Evolutionary conservation across 2,113 vertebrate genomes (phyloP), one percentile per base, ranked within the genome.

Genomic region (Ursus arctos): DNA sequence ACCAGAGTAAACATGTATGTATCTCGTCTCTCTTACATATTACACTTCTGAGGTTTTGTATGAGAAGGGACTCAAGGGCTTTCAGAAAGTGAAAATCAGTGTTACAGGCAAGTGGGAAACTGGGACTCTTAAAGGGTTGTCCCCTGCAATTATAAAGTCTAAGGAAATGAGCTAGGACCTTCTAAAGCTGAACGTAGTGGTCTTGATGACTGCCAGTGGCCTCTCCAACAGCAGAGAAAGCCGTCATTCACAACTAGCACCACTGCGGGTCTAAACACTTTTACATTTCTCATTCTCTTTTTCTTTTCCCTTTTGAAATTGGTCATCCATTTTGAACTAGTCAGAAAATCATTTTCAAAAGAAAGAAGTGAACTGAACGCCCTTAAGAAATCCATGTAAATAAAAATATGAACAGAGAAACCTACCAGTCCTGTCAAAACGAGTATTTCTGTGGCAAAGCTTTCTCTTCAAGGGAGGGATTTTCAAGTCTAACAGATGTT

Each of bases 401-500:
- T 82, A 79, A 96, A 87, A 65, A 84, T 21, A 76, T 22, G 19
- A 91, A 77, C 53, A 82, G 26, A 33, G n/a, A 59, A n/a, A 11
- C n/a, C 51, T 94, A 51, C 13, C n/a, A 19, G 31, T 81, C 26
- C 43, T 55, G 26, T 89, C 71, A 82, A 94, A 91, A 61, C n/a
- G 36, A 31, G 6, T 24, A 47, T 89, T 95, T 91, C 84, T 90
- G 72, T 79, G 91, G 26, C 24, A 40, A 19, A 71, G 9, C 28
- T 96, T 76, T 74, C 57, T 72, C 26, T 65, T 85, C 43, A 84
- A 18, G 57, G 59, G 36, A 81, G 80, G 53, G 22, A 49, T 61
- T 92, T 89, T 80, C 77, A 88, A 88, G 16, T 82, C 72, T 89
- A 84, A 94, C n/a, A 94, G 91, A 85, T 82, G 47, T 83, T 89